Conservation (phyloP, 2,797 vertebrate species). For the Sebastiscus albofasciatus region DNA sequence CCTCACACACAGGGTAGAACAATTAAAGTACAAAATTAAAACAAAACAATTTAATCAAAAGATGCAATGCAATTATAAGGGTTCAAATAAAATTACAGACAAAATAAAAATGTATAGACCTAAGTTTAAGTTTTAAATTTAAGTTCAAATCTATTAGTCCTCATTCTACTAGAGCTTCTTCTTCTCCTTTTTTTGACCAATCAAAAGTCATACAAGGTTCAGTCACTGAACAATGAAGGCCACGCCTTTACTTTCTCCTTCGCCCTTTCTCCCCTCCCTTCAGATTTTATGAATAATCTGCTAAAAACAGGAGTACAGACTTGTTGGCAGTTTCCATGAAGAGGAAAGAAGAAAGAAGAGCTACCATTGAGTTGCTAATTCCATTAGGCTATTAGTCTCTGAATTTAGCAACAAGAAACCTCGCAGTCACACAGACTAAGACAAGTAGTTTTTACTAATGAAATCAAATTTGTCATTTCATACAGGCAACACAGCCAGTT, state of each 20-base stretch:
- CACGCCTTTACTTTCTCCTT: background rate
- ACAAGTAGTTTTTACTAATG: too few species aligned
- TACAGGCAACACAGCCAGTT: background rate
- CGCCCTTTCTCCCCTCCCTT: background rate
- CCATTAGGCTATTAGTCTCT: too few species aligned
- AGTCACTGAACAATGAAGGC: background rate
- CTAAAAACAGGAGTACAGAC: background rate
- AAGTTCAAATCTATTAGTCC: background rate
- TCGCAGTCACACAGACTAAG: too few species aligned
- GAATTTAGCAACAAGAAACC: background rate
- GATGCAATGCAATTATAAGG: too few species aligned
- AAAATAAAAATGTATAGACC: too few species aligned
- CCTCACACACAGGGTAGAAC: too few species aligned
- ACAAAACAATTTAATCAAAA: too few species aligned
- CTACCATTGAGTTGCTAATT: background rate
- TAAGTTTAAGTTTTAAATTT: too few species aligned
- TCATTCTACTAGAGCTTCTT: background rate
- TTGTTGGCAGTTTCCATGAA: background rate
- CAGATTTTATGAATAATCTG: background rate
- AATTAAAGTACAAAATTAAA: too few species aligned
- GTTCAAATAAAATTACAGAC: too few species aligned
- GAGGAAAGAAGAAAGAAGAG: too few species aligned
- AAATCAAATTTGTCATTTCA: background rate
- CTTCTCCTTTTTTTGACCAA: background rate
- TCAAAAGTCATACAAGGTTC: background rate